Evolutionary conservation across 2,888 invertebrate species (phyloP), one percentile per base, ranked within the genome.

Genomic region (Drosophila siamana): DNA sequence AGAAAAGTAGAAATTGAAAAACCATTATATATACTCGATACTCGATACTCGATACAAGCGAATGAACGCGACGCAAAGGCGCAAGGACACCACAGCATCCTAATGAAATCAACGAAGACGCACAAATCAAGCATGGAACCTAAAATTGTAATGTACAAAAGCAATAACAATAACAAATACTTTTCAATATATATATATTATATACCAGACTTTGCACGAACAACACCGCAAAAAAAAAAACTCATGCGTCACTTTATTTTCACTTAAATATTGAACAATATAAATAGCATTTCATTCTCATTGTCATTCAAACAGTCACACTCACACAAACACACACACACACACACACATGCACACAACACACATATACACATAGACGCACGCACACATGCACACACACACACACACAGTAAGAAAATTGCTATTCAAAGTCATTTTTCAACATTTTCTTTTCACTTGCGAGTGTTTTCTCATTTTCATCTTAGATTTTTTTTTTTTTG

Each of bases 61-160:
- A n/a, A n/a, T n/a, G n/a, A n/a, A n/a, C n/a, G n/a, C n/a, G n/a
- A n/a, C n/a, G n/a, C n/a, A n/a, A 57, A 57, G 26, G 15, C 16
- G 41, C 36, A 41, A 57, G 48, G 36, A 68, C 40, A 43, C 4
- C 15, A 22, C 64, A 28, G 28, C 63, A 51, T 26, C 47, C 57
- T 47, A 62, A 80, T 80, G 67, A 76, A 80, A 80, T 60, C 84
- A 67, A 73, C 69, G 65, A 69, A 76, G 67, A 33, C 78, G 64
- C 86, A 72, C 78, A 82, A 86, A 81, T 62, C 89, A 54, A 76
- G 55, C 81, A 79, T 89, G 84, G 89, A 88, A 52, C 80, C 89
- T n/a, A 84, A 84, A 84, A 84, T 84, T 84, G 83, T 84, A 84
- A 84, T 86, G 89, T 88, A 89, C 88, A 79, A 33, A 11, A 33